phyloP scores from a whole-genome alignment of 2,888 invertebrate genomes.

The Cosmorhoe ocellata region DNA sequence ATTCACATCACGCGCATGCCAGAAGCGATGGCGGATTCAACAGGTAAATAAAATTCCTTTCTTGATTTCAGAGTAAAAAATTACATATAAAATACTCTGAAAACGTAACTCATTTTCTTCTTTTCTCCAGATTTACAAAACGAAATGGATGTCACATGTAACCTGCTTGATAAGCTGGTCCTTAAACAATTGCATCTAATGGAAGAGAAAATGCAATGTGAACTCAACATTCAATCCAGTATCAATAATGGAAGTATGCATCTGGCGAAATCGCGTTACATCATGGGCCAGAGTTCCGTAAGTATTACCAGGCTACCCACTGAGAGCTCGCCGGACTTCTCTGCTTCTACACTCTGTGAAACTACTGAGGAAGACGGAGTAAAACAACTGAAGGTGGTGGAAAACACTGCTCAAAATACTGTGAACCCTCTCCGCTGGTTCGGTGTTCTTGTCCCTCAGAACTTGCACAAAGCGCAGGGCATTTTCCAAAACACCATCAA shows the following conservation, averaged over 20 bases:
- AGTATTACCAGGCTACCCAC: constrained; percentile 87
- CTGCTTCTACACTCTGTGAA: constrained; percentile 63
- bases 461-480: constrained; percentile 87
- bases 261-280: constrained; percentile 89
- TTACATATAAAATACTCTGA: no score
- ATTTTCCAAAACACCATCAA: constrained; percentile 88
- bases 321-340: constrained; percentile 80
- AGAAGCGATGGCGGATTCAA: no score
- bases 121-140: constrained; percentile 22
- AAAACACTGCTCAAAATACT: constrained; percentile 53
- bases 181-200: constrained; percentile 87
- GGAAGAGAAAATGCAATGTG: constrained; percentile 87
- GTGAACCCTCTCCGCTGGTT: constrained; percentile 92
- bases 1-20: no score
- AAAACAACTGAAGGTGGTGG: constrained; percentile 63
- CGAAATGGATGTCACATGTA: constrained; percentile 67
- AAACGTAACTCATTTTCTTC: no score
- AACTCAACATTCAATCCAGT: constrained; percentile 86
- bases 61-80: no score
- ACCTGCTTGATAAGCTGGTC: constrained; percentile 86
- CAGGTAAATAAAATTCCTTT: no score
- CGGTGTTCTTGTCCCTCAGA: constrained; percentile 91
- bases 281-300: constrained; percentile 89
- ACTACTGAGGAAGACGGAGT: constrained; percentile 65
- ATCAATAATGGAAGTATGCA: constrained; percentile 87